Evolutionary conservation across 2,888 invertebrate genomes (phyloP), one percentile per base, ranked within the genome.

Genomic region (Amiota minor): DNA sequence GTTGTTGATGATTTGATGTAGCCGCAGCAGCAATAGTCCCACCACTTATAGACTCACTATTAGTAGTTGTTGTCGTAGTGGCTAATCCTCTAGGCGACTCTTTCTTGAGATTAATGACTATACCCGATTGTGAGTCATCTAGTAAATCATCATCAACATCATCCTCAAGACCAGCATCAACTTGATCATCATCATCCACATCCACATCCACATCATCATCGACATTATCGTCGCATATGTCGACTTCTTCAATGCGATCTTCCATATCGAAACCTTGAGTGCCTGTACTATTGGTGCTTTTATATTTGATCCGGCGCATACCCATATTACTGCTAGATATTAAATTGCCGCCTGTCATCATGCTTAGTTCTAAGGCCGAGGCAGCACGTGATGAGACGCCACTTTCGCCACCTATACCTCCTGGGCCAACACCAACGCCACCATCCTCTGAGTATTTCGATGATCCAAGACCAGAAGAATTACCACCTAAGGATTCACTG

Each of bases 241-340:
- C 87, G 1, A 87, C 87, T 72, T 87, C 88, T 55, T 86, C 88
- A 70, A 87, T 89, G 74, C 86, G 87, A 79, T 85, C 86, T 76
- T 88, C 88, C 9, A 87, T 75, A 77, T 83, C 83, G 72, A 83
- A 85, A 14, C 83, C 87, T 62, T 86, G 83, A 10, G 84, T 84
- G 1, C 87, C 86, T 1, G 85, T 81, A 53, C 87, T 87, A n/a
- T 83, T 86, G 4, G 86, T 86, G 72, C 85, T 87, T 70, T 86
- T 86, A 62, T 88, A 88, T 69, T 87, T 87, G 47, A 86, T 84
- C 23, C 87, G 77, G 0, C 87, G 82, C 75, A 83, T 47, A 1
- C 75, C 74, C 6, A 70, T 72, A n/a, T 75, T 74, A 74, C 74
- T 70, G 2, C 9, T 8, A 20, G 14, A 11, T 23, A 55, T 18